Conservation (phyloP, 2,113 vertebrate genomes). For the Fregetta grallaria region DNA sequence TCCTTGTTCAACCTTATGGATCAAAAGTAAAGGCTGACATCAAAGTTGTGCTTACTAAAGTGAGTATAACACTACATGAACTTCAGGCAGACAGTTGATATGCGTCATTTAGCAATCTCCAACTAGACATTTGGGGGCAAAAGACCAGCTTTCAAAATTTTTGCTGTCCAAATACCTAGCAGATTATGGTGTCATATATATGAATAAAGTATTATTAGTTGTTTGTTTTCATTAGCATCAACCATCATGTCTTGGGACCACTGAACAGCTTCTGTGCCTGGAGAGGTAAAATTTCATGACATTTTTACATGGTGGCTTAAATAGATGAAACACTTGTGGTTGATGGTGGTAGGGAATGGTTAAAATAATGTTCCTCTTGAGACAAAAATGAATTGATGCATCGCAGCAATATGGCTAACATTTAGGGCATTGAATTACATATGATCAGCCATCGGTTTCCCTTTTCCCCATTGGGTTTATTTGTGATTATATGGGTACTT, state of each 20-base stretch:
- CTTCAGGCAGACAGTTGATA: background rate
- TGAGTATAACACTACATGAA: background rate
- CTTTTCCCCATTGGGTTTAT: background rate
- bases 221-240: background rate
- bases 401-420: background rate
- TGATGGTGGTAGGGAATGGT: background rate
- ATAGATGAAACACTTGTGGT: background rate
- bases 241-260: background rate
- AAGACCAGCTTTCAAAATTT: background rate
- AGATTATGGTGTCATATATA: background rate
- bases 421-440: background rate
- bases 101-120: background rate
- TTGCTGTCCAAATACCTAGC: background rate
- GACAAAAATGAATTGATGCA: background rate
- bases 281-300: slow-evolving; percentile 1
- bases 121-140: background rate
- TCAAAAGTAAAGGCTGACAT: background rate
- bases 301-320: background rate
- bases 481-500: background rate
- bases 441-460: background rate
- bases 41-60: background rate
- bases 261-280: background rate
- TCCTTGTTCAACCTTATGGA: background rate
- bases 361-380: background rate
- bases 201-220: background rate